Evolutionary conservation across 2,113 vertebrate genomes (phyloP).

Genomic region (Trogon surrucura): DNA sequence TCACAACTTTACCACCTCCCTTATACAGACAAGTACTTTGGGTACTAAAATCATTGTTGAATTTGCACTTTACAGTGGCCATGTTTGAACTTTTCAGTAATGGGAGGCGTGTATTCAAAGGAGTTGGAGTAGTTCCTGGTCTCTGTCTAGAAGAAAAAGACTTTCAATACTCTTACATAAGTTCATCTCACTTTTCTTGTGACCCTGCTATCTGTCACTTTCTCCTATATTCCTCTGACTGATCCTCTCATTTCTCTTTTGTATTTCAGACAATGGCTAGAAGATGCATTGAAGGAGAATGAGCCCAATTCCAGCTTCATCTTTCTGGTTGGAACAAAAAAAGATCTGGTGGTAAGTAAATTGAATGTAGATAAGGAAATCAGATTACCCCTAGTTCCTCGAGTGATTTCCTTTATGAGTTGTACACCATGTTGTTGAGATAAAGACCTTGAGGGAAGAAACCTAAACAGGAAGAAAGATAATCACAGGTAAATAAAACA

Average conservation of each 20-base stretch:
- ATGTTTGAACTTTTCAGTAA: not conserved
- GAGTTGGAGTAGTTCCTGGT: not conserved
- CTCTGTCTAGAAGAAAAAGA: not conserved
- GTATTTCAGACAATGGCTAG: constrained; percentile 85
- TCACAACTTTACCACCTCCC: not conserved
- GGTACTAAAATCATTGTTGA: not conserved
- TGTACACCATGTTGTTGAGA: not conserved
- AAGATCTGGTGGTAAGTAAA: constrained; percentile 85
- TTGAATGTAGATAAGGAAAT: not conserved
- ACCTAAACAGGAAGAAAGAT: not conserved
- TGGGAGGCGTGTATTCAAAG: not conserved
- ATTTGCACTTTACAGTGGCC: not conserved
- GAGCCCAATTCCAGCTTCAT: constrained; percentile 81
- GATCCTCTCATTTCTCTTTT: not conserved
- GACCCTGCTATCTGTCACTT: not conserved
- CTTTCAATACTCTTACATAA: not conserved
- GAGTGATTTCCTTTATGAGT: not conserved
- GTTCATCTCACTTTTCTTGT: not conserved
- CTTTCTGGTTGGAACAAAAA: constrained; percentile 91
- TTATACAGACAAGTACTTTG: not conserved
- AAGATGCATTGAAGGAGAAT: constrained; percentile 87
- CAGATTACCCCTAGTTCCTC: not conserved
- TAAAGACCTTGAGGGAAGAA: not conserved
- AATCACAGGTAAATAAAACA: not conserved
- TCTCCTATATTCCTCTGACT: not conserved